These are phyloP conservation scores for Chloroceryle inda DNA, from an alignment of 2,797 vertebrate genomes.

Conservation along the genomic window DNA sequence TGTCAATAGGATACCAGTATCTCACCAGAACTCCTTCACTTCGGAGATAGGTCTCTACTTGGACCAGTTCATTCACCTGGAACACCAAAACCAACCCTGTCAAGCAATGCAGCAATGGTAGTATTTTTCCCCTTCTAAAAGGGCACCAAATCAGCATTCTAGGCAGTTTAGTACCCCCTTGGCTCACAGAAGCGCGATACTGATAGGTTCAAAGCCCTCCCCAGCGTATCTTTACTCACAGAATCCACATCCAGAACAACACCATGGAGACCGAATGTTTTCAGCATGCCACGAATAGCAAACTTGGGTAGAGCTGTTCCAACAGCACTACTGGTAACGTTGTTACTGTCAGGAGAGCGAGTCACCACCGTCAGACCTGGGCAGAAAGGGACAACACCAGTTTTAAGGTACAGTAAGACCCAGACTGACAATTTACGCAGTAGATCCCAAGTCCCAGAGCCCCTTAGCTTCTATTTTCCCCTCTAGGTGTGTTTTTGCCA, in stretches of 20 bases:
- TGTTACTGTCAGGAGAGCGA: slow-evolving; percentile 96
- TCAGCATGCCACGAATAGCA: slow-evolving; percentile 96
- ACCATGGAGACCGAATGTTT: slow-evolving; percentile 96
- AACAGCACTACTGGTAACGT: slow-evolving; percentile 89
- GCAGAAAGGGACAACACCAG: neutral
- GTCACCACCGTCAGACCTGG: slow-evolving; percentile 96
- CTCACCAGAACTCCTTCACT: slow-evolving; percentile 97
- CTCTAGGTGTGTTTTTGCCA: neutral
- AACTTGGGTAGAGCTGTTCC: slow-evolving; percentile 96
- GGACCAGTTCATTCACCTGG: slow-evolving; percentile 95
- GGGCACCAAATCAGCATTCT: neutral
- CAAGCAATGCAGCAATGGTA: fast-evolving
- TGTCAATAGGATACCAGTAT: slow-evolving; percentile 99
- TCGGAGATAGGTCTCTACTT: slow-evolving; percentile 96
- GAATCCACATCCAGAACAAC: slow-evolving; percentile 97
- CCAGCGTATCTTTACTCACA: slow-evolving; percentile 79
- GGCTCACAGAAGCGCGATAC: neutral
- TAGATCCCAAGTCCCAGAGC: neutral
- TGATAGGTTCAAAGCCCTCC: neutral
- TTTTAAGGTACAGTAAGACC: neutral
- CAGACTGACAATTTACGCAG: no score
- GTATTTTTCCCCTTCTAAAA: neutral
- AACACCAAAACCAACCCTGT: slow-evolving; percentile 34
- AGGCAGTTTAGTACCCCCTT: neutral
- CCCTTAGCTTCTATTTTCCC: neutral